Evolutionary conservation across 2,888 invertebrate genomes (phyloP).

Genomic region (Dermolepida albohirtum): DNA sequence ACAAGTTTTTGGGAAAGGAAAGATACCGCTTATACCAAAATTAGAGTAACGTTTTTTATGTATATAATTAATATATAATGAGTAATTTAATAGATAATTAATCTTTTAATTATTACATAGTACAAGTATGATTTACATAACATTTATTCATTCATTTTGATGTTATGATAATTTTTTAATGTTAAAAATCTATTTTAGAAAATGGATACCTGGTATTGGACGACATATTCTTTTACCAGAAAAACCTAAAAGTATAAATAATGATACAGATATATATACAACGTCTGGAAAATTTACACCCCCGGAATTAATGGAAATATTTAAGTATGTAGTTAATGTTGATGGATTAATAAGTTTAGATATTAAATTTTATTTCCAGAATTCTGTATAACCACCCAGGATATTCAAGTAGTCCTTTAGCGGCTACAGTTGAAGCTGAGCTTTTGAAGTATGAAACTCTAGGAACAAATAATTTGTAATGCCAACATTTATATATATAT

Average conservation of each 20-base stretch:
- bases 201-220: conserved; percentile 41
- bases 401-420: conserved; percentile 74
- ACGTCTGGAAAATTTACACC: conserved; percentile 77
- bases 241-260: conserved; percentile 53
- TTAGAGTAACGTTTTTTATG: conserved; percentile 76
- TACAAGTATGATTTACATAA: too few relatives aligned
- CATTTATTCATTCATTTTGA: too few relatives aligned
- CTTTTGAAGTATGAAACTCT: conserved; percentile 67
- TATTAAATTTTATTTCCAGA: conserved; percentile 53
- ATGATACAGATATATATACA: conserved; percentile 78
- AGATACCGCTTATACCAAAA: conserved; percentile 75
- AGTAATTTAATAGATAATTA: too few relatives aligned
- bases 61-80: not conserved
- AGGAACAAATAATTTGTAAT: conserved; percentile 50
- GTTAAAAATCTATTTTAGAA: conserved; percentile 16
- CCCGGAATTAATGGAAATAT: conserved; percentile 73
- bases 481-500: too few relatives aligned
- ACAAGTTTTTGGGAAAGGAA: conserved; percentile 72
- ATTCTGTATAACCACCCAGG: conserved; percentile 73
- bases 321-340: conserved; percentile 62
- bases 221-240: conserved; percentile 41
- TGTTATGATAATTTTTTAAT: too few relatives aligned
- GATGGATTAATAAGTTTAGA: not conserved
- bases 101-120: too few relatives aligned
- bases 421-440: conserved; percentile 74